Conservation (phyloP, 2,113 vertebrate species). For the Toxotes chatareus region DNA sequence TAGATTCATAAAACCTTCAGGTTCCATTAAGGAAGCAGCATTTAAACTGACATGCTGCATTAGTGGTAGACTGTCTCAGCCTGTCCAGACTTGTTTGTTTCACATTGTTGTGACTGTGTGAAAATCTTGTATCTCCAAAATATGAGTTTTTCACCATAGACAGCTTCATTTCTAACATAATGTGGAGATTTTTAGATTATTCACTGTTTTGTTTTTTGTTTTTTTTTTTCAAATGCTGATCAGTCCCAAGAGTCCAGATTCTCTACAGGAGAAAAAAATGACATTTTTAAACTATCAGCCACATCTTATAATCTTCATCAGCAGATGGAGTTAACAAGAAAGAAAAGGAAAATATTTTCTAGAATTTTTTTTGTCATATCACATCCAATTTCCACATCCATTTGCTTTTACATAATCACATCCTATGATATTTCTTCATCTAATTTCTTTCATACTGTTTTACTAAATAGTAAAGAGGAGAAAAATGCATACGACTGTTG, state of each 20-base stretch:
- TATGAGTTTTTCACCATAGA: not conserved
- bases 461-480: not conserved
- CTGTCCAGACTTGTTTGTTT: not conserved
- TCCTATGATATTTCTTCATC: not conserved
- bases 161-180: no score
- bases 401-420: not conserved
- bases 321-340: no score
- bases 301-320: not conserved
- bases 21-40: not conserved
- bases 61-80: constrained; percentile 5
- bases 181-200: not conserved
- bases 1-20: constrained; percentile 9
- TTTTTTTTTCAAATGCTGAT: no score
- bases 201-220: no score
- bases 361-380: no score
- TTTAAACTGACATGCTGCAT: not conserved
- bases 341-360: no score
- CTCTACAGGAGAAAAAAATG: not conserved
- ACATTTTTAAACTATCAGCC: not conserved
- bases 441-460: not conserved
- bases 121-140: not conserved
- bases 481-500: not conserved
- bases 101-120: not conserved
- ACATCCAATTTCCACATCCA: no score
- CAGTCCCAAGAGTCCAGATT: not conserved